Conservation (phyloP, 2,797 vertebrate genomes). For the Scyliorhinus canicula region DNA sequence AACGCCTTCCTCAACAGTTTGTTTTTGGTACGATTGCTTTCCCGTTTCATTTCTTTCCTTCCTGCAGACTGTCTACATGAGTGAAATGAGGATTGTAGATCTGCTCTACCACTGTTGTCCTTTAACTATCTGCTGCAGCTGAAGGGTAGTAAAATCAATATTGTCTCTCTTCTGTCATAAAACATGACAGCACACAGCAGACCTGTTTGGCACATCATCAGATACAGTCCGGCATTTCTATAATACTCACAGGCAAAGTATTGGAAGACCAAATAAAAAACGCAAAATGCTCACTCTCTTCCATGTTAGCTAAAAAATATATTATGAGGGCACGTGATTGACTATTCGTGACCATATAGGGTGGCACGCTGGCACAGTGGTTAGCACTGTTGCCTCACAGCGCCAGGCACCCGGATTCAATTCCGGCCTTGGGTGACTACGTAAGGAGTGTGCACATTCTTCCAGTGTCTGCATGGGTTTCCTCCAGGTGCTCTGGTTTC, state of each 20-base stretch:
- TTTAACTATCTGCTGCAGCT: neutral
- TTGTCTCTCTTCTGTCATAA: neutral
- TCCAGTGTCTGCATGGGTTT: no score
- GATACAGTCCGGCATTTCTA: neutral
- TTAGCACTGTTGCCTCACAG: no score
- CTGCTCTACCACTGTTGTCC: neutral
- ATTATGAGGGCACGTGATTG: neutral
- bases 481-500: no score
- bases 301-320: neutral
- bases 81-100: neutral
- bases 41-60: neutral
- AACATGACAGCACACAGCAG: neutral
- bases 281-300: neutral
- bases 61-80: neutral
- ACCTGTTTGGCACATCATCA: neutral
- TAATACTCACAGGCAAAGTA: neutral
- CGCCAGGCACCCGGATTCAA: no score
- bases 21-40: neutral
- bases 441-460: no score
- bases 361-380: no score
- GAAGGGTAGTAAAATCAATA: neutral
- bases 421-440: no score
- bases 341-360: neutral
- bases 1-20: neutral
- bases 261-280: neutral